phyloP scores from a whole-genome alignment of 2,888 invertebrate species.

The Ophonus ardosiacus region DNA sequence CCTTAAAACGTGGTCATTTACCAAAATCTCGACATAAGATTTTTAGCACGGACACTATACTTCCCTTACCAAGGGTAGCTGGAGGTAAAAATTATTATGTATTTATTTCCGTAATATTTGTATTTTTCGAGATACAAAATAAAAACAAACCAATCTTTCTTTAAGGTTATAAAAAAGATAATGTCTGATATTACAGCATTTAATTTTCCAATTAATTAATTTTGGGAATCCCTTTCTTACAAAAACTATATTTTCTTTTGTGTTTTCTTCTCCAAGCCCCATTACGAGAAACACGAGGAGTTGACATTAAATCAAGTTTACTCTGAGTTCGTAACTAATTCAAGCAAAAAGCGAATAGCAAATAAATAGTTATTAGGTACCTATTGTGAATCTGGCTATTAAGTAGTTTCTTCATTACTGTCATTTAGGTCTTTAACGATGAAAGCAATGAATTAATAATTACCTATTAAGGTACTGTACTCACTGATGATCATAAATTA shows the following conservation, averaged over 20 bases:
- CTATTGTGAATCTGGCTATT: not conserved
- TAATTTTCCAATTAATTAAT: constrained; percentile 3
- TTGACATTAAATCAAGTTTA: not conserved
- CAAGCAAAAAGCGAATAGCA: constrained; percentile 7
- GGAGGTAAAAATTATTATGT: too few relatives aligned
- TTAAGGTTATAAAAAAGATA: not conserved
- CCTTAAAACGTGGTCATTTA: too few relatives aligned
- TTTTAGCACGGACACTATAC: too few relatives aligned
- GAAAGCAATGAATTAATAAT: not conserved
- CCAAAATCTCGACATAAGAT: too few relatives aligned
- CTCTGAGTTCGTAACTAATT: constrained; percentile 31
- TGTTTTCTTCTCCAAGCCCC: not conserved
- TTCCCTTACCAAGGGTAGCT: too few relatives aligned
- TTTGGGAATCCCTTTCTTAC: not conserved
- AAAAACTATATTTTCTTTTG: not conserved
- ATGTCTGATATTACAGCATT: not conserved
- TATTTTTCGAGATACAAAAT: not conserved
- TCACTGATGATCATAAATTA: not conserved
- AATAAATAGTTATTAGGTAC: constrained; percentile 32
- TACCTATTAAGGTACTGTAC: not conserved
- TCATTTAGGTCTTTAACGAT: not conserved
- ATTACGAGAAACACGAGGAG: not conserved
- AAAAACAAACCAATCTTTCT: not conserved
- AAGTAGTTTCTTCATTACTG: constrained; percentile 6
- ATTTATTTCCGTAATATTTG: too few relatives aligned